These are phyloP conservation scores for Excalfactoria chinensis DNA, from an alignment of 2,113 vertebrate species.

Conservation along the genomic window DNA sequence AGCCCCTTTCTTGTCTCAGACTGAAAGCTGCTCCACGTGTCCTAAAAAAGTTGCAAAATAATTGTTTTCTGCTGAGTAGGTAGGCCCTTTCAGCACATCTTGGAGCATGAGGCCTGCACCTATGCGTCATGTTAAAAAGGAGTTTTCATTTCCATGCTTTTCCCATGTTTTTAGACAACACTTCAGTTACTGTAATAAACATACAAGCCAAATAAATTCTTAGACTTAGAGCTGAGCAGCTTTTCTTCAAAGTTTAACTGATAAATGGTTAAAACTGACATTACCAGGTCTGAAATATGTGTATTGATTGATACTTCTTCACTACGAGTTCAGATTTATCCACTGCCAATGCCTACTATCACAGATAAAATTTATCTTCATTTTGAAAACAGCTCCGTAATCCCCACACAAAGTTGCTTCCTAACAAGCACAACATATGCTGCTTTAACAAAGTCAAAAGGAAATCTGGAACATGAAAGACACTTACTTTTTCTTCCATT, in stretches of 20 bases:
- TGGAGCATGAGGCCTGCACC: background rate
- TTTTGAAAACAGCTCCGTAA: background rate
- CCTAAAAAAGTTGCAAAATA: background rate
- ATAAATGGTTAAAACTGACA: background rate
- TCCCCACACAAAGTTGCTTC: background rate
- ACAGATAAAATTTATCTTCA: background rate
- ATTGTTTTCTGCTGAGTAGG: background rate
- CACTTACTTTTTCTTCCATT: slow-evolving; percentile 92
- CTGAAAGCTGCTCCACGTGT: background rate
- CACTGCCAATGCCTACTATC: background rate
- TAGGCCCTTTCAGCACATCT: background rate
- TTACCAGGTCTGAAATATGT: background rate
- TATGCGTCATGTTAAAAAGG: background rate
- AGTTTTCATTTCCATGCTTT: background rate
- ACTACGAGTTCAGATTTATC: background rate
- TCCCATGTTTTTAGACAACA: background rate
- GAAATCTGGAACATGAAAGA: background rate
- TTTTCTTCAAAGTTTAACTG: background rate
- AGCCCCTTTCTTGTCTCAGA: background rate
- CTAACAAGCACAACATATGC: background rate
- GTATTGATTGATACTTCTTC: background rate
- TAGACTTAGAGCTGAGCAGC: background rate
- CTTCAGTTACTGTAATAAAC: background rate
- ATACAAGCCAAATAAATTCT: background rate
- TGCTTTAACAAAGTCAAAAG: background rate